A percentile compares a stretch with the other conserved stretches of the same genome.
Evolutionary conservation across 2,113 vertebrate genomes (phyloP).

Genomic region (Melanostigma gelatinosum): DNA sequence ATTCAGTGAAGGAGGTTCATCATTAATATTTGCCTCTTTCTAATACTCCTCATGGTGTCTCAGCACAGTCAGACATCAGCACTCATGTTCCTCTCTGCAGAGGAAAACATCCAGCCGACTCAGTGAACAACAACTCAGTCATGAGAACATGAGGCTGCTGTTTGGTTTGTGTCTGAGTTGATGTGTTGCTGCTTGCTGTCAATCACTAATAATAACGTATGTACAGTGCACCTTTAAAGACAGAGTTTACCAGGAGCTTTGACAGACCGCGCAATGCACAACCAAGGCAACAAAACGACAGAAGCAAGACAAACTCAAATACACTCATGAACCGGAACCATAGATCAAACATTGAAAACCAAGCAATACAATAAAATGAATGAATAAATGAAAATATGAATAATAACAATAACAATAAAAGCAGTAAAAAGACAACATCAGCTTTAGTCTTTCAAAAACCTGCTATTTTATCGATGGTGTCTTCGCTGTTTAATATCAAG

Average conservation of each 20-base stretch:
- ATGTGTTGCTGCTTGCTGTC: neutral
- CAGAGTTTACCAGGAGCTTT: neutral
- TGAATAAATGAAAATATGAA: neutral
- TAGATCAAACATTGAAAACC: neutral
- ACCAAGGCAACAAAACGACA: no score
- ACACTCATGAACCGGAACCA: neutral
- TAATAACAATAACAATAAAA: neutral
- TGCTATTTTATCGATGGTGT: slow-evolving; percentile 5
- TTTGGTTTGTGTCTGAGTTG: neutral
- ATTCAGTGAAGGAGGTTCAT: neutral
- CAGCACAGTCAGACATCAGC: neutral
- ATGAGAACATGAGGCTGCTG: neutral
- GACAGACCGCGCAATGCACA: neutral
- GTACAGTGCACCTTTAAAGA: neutral
- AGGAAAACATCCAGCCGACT: neutral
- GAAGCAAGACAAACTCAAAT: neutral
- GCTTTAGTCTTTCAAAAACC: neutral
- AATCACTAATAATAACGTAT: neutral
- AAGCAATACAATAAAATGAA: neutral
- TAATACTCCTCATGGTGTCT: neutral
- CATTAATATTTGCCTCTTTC: neutral
- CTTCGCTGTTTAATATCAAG: slow-evolving; percentile 23
- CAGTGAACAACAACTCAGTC: neutral
- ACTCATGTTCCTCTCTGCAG: neutral
- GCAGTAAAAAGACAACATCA: neutral